Evolutionary conservation across 92 coral and sea anemone genomes (phyloP), one percentile per base, ranked within the genome.

Genomic region (Blastomussa wellsi): DNA sequence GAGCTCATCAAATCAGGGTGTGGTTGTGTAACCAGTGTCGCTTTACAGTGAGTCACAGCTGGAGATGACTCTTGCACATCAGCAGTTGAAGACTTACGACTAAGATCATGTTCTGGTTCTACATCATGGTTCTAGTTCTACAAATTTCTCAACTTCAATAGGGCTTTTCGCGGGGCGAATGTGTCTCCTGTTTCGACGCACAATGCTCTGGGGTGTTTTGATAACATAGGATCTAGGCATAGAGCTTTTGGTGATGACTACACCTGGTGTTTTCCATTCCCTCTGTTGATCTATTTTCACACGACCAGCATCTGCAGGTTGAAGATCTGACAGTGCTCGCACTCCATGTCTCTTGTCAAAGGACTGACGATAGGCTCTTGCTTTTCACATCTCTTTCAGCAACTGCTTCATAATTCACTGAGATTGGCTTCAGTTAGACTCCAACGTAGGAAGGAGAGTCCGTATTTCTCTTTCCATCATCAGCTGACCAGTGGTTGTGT

Each of bases 131-230:
- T 79, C 83, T 42, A 19, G 64, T 20, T 80, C 84, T 5, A 26
- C 59, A 42, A 22, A 35, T 7, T 22, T 48, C 76, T 60, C 57
- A 16, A 65, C 41, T 67, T 74, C 38, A 29, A 13, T 19, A 7
- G 65, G 65, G 24, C 51, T 68, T 1, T 16, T 80, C 65, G 24
- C 49, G 39, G 57, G 59, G 0, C 79, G 77, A 47, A 88, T 84
- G 71, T 88, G 88, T 77, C 80, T 81, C 38, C 88, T 51, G 79
- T 88, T 88, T 71, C 88, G 55, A 83, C 76, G 91, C 39, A 83
- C 66, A 52, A 77, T 32, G 36, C 81, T 70, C 8, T 31, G 68
- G 1, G 80, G 77, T 64, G 59, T 76, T 1, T 83, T 42, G 39
- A 78, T 35, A 38, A 82, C 67, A 52, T 88, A 83, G 7, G 91